Evolutionary conservation across 2,113 vertebrate species (phyloP).

Genomic region (Scatophagus argus): DNA sequence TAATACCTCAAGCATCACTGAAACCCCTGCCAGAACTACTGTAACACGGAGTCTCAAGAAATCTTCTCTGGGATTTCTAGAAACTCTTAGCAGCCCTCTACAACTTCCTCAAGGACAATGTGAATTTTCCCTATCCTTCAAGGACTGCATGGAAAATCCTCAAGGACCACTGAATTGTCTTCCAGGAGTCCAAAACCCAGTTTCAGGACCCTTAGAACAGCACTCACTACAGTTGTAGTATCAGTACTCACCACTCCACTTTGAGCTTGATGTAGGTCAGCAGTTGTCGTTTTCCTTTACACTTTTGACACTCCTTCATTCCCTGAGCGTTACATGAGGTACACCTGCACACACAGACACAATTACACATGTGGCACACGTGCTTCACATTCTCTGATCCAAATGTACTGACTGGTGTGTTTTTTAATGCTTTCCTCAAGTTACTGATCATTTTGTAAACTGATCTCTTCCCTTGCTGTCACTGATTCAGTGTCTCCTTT

Average conservation of each 20-base stretch:
- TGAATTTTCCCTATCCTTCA: background rate
- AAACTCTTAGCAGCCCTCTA: background rate
- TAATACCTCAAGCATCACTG: no score
- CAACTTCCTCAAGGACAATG: background rate
- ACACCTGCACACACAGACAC: slow-evolving; percentile 57
- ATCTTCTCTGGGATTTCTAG: no score
- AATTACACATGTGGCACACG: slow-evolving; percentile 4
- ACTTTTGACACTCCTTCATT: slow-evolving; percentile 61
- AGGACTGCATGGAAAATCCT: background rate
- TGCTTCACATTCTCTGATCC: background rate
- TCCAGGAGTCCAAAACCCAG: background rate
- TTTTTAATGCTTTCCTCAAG: no score
- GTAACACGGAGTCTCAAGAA: no score
- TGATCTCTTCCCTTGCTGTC: no score
- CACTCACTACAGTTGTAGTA: background rate
- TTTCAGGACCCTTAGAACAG: background rate
- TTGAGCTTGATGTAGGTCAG: slow-evolving; percentile 80
- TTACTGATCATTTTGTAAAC: no score
- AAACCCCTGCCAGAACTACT: no score
- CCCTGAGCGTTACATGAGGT: slow-evolving; percentile 28
- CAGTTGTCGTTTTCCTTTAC: slow-evolving; percentile 74
- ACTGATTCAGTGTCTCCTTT: no score
- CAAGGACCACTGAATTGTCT: background rate
- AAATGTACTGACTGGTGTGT: background rate
- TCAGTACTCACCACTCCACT: slow-evolving; percentile 78